phyloP scores from a whole-genome alignment of 1,140 invertebrate species.

The Drosophila pallidifrons region DNA sequence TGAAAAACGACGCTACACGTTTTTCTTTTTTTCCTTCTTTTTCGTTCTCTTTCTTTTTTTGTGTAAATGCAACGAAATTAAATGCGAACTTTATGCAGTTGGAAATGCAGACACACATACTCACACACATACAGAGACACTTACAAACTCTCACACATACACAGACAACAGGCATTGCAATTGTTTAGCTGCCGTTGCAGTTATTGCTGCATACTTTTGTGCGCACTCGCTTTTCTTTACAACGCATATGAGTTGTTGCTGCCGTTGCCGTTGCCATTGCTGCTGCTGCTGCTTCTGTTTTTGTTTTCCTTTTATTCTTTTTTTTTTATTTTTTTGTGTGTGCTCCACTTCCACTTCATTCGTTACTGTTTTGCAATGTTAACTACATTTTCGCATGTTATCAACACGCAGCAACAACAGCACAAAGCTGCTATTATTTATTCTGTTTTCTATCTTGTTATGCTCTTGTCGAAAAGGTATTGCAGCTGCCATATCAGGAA shows the following conservation, averaged over 20 bases:
- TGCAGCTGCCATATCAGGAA: background rate
- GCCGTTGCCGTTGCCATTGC: background rate
- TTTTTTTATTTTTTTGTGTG: constrained; percentile 9
- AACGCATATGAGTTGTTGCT: constrained; percentile 1
- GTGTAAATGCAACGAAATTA: constrained; percentile 69
- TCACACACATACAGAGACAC: constrained; percentile 8
- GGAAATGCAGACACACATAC: constrained; percentile 68
- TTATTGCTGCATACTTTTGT: constrained; percentile 69
- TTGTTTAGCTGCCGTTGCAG: constrained; percentile 62
- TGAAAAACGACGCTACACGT: constrained; percentile 44
- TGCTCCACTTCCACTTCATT: constrained; percentile 74
- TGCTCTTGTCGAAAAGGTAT: constrained; percentile 16
- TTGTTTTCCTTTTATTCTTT: constrained; percentile 42
- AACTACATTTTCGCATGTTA: constrained; percentile 77
- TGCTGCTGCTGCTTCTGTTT: constrained; percentile 22
- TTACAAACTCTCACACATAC: background rate
- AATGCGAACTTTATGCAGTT: constrained; percentile 80
- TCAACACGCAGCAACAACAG: constrained; percentile 36
- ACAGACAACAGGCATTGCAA: constrained; percentile 26
- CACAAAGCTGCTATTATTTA: constrained; percentile 54
- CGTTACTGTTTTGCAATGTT: constrained; percentile 80
- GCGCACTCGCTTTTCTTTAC: constrained; percentile 39
- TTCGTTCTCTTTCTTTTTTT: background rate
- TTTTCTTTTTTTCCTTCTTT: constrained; percentile 7
- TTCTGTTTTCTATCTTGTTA: constrained; percentile 32